Evolutionary conservation across 2,113 vertebrate genomes (phyloP).

Genomic region (Lamprologus tigripictilis): DNA sequence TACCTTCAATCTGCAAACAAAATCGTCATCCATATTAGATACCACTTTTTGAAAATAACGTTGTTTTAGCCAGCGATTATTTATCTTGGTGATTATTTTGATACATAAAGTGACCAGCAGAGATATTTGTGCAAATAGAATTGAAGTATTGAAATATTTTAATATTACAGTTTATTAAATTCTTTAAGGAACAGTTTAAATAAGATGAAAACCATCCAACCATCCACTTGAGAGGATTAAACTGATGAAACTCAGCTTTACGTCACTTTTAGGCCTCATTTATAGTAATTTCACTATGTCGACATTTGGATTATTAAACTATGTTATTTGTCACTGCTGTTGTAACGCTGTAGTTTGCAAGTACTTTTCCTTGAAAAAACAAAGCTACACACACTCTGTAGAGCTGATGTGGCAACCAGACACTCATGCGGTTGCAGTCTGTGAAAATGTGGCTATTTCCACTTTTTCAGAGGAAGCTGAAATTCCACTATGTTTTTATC

Average conservation of each 20-base stretch:
- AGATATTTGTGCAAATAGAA: not conserved
- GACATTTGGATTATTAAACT: not conserved
- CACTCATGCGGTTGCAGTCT: too few relatives aligned
- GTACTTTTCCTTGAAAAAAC: not conserved
- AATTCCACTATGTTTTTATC: not conserved
- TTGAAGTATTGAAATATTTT: not conserved
- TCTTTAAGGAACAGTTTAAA: not conserved
- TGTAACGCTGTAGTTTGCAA: not conserved
- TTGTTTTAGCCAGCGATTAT: not conserved
- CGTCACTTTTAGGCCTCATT: not conserved
- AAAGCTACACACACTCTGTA: not conserved
- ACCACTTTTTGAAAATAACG: not conserved
- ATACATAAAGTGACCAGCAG: not conserved
- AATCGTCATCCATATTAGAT: not conserved
- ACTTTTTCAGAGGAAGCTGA: not conserved
- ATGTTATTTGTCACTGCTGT: not conserved
- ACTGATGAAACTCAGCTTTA: not conserved
- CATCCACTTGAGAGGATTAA: not conserved
- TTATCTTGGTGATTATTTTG: not conserved
- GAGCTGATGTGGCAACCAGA: not conserved
- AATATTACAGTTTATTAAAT: not conserved
- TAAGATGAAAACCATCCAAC: not conserved
- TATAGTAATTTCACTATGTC: not conserved
- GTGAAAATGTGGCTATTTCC: not conserved
- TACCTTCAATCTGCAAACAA: not conserved